Conservation (phyloP, 2,888 invertebrate species). For the Plutella xylostella region DNA sequence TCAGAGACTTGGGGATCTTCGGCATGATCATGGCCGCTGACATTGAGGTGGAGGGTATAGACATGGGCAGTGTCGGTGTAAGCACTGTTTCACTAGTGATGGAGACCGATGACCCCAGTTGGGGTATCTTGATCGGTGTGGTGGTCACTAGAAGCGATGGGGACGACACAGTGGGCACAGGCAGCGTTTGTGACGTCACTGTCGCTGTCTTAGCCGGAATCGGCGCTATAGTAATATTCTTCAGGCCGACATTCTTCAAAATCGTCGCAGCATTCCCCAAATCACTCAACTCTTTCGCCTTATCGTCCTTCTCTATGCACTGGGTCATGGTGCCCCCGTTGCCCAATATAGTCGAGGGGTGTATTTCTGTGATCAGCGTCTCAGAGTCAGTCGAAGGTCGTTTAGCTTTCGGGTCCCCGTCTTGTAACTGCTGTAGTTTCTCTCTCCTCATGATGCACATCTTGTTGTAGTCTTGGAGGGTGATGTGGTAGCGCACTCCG, state of each 20-base stretch:
- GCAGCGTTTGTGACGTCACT: constrained; percentile 39
- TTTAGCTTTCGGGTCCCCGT: constrained; percentile 42
- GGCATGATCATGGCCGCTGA: constrained; percentile 67
- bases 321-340: constrained; percentile 50
- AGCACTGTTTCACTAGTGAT: constrained; percentile 40
- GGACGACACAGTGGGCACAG: constrained; percentile 31
- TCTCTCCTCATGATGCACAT: constrained; percentile 80
- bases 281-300: constrained; percentile 31
- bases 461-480: constrained; percentile 82
- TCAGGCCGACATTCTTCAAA: constrained; percentile 57
- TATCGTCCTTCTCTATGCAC: constrained; percentile 24
- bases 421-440: constrained; percentile 72
- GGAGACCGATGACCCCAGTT: constrained; percentile 41
- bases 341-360: constrained; percentile 44
- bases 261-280: constrained; percentile 53
- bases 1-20: constrained; percentile 84
- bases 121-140: constrained; percentile 41
- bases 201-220: constrained; percentile 53
- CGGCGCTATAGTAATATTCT: constrained; percentile 62
- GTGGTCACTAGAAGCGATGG: constrained; percentile 39
- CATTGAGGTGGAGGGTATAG: constrained; percentile 32
- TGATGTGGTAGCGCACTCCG: constrained; percentile 83
- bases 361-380: constrained; percentile 46
- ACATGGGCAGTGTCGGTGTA: constrained; percentile 27
- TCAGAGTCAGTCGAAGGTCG: constrained; percentile 17